These are phyloP conservation scores for Plutella xylostella DNA, from an alignment of 2,888 invertebrate species.

Conservation along the genomic window DNA sequence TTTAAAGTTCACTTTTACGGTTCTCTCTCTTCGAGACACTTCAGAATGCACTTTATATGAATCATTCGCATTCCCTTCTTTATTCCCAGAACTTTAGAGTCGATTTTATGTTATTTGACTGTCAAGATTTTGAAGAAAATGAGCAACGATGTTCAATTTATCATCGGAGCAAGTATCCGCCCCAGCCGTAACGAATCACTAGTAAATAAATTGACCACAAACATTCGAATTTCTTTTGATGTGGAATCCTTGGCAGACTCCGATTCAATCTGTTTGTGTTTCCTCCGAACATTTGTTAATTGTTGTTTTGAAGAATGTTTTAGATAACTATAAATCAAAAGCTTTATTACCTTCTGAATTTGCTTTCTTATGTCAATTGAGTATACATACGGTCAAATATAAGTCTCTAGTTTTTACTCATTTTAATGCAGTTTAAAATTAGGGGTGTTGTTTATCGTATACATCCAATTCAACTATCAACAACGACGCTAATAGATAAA, in stretches of 20 bases:
- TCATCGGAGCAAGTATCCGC: constrained; percentile 65
- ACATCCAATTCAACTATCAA: too few species aligned
- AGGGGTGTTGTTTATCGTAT: too few species aligned
- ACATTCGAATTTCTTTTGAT: constrained; percentile 56
- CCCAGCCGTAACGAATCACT: constrained; percentile 62
- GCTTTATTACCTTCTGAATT: constrained; percentile 17
- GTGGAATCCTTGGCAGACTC: constrained; percentile 29
- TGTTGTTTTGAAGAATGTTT: constrained; percentile 25
- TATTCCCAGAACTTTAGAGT: constrained; percentile 23
- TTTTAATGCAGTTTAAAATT: too few species aligned
- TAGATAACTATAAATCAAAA: constrained; percentile 21
- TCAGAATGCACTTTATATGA: constrained; percentile 14
- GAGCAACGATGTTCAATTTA: constrained; percentile 56
- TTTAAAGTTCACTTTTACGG: constrained; percentile 36
- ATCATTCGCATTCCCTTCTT: constrained; percentile 21
- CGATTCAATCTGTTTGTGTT: constrained; percentile 38
- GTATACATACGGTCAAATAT: constrained; percentile 7
- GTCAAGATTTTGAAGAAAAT: constrained; percentile 34
- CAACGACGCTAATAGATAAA: too few species aligned
- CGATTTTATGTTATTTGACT: constrained; percentile 20
- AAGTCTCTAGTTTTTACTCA: too few species aligned
- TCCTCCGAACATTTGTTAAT: constrained; percentile 23
- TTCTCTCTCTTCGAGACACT: constrained; percentile 13
- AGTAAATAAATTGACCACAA: constrained; percentile 67
- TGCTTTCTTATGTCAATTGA: neutral